These are phyloP conservation scores for Anabacerthia variegaticeps DNA, from an alignment of 2,797 vertebrate genomes.

Conservation along the genomic window DNA sequence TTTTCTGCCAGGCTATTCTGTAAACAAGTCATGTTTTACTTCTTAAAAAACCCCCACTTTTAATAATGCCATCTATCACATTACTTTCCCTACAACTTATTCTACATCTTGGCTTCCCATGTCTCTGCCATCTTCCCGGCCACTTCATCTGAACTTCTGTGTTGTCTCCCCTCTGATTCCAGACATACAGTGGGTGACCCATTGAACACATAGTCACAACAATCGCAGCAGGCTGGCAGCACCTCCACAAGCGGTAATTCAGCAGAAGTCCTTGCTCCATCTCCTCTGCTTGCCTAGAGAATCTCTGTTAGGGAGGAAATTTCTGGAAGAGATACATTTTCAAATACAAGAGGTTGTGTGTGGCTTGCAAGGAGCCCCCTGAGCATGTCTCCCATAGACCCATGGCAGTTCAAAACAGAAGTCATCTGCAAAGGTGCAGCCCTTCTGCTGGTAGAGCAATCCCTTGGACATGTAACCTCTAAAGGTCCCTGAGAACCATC, in stretches of 20 bases:
- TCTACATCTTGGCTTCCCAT: not conserved
- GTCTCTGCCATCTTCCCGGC: not conserved
- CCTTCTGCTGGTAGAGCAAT: not conserved
- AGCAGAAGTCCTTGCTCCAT: not conserved
- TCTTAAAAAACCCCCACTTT: not conserved
- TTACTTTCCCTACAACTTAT: not conserved
- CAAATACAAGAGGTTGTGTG: not conserved
- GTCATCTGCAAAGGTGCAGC: not conserved
- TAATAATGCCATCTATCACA: not conserved
- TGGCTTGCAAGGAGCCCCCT: not conserved
- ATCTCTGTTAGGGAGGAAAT: not conserved
- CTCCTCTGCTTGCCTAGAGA: not conserved
- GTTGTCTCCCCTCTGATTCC: not conserved
- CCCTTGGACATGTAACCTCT: not conserved
- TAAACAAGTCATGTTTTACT: not conserved
- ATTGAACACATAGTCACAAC: not conserved
- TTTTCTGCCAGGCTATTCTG: not conserved
- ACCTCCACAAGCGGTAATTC: not conserved
- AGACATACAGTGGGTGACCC: rapidly evolving
- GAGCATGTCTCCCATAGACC: not conserved
- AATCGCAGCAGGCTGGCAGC: not conserved
- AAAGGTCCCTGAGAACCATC: not conserved
- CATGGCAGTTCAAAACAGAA: not conserved
- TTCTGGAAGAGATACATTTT: not conserved
- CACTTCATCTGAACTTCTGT: not conserved